Base-by-base conservation (phyloP, 1,140 invertebrate species). In the Thaumetopoea pityocampa region DNA sequence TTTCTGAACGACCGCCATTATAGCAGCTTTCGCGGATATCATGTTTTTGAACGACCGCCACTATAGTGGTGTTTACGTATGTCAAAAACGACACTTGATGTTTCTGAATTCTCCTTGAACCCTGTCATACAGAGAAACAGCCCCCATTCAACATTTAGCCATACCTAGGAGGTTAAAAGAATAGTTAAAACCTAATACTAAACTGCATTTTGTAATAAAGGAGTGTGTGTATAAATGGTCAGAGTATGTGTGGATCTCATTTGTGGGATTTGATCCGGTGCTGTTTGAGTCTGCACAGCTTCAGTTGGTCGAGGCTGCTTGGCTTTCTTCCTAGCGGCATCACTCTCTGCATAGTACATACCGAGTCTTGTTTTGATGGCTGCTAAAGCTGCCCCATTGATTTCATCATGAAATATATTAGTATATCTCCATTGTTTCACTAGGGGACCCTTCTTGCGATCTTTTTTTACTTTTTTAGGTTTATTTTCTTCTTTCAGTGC, bases 401-500 rank as follows among this genome's bases (percentile, higher is more conserved):
- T 85, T 55, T 85, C 82, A 53, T 86, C 80, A 62, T 86, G 84
- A 48, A 86, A 86, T 51, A 85, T 82, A 38, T 82, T 84, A 7
- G 74, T 85, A 44, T 86, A 86, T 45, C 84, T 65, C 85, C 85
- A 86, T 41, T 86, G 84, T 47, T 85, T 86, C 0, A 86, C 84
- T 3, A 82, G 36, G 16, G 85, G 85, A 10, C 84, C 85, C 23
- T 63, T 77, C 48, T 72, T 80, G 50, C 66, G 80, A 19, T 80
- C 73, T 30, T 67, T 71, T 26, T 62, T 58, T 2, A 66, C 33
- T 55, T 74, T 83, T 45, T 72, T 71, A 7, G 59, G 15, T 57
- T 76, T 77, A 16, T 72, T 73, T 8, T 69, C 51, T 33, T 53
- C 46, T 48, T 67, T 60, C 14, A 36, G 29, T 41, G 47, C 32